Evolutionary conservation across 2,113 vertebrate genomes (phyloP).

Genomic region (Ornithorhynchus anatinus): DNA sequence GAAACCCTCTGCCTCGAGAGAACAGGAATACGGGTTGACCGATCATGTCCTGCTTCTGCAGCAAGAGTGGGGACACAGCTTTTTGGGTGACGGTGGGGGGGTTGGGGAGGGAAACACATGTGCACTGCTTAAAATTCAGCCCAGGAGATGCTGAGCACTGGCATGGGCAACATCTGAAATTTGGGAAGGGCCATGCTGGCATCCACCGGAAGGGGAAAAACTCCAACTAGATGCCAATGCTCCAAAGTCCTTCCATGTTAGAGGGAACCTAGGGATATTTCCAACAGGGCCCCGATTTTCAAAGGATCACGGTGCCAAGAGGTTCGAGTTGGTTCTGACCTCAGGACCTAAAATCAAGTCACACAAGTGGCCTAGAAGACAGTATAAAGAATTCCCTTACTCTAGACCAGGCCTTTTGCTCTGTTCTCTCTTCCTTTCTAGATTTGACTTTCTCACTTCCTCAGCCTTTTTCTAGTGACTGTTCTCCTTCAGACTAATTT

Average conservation of each 20-base stretch:
- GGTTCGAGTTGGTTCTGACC: background rate
- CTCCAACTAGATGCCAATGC: background rate
- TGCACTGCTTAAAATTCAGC: too few relatives aligned
- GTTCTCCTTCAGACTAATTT: constrained; percentile 62
- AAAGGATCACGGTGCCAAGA: background rate
- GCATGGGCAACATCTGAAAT: background rate
- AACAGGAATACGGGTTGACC: too few relatives aligned
- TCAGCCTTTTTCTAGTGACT: constrained; percentile 60
- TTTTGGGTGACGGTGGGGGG: background rate
- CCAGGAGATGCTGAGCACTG: too few relatives aligned
- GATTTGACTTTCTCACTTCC: constrained; percentile 50
- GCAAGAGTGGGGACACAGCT: background rate
- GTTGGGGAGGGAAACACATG: too few relatives aligned
- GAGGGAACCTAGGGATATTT: background rate
- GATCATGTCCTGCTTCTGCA: constrained; percentile 3
- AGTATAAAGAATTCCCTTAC: constrained; percentile 38
- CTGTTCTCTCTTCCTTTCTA: constrained; percentile 60
- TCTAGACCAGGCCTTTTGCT: constrained; percentile 50
- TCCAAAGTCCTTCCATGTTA: background rate
- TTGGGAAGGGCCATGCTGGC: background rate
- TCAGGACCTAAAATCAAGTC: background rate
- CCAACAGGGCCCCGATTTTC: accelerated
- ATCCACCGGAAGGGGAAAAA: background rate
- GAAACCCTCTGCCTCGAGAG: too few relatives aligned
- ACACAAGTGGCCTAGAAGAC: background rate